These are phyloP conservation scores for Ecdyonurus torrentis DNA, from an alignment of 2,888 invertebrate genomes.

Conservation along the genomic window DNA sequence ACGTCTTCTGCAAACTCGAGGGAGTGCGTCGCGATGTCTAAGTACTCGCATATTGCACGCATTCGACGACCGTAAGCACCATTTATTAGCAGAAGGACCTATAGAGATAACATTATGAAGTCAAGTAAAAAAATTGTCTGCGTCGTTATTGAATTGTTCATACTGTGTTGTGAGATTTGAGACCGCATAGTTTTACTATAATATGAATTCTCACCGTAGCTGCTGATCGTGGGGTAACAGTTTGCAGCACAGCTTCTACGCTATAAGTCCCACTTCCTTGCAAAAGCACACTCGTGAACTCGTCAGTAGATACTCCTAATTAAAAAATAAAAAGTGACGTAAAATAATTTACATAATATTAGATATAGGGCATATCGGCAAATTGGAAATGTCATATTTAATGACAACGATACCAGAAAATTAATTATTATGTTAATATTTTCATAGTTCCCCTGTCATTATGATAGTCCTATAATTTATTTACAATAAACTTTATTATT, in stretches of 20 bases:
- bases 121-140: not conserved
- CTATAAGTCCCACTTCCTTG: constrained; percentile 32
- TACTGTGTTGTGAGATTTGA: too few species aligned
- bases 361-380: not conserved
- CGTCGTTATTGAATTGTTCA: too few species aligned
- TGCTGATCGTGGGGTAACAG: constrained; percentile 21
- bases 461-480: too few species aligned
- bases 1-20: constrained; percentile 24
- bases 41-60: constrained; percentile 23
- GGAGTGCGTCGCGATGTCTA: constrained; percentile 20
- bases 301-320: constrained; percentile 20
- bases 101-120: not conserved
- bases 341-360: not conserved
- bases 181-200: too few species aligned
- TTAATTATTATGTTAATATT: too few species aligned
- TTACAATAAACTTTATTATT: too few species aligned
- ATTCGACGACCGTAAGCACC: constrained; percentile 30
- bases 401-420: too few species aligned
- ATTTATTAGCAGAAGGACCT: constrained; percentile 27
- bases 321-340: too few species aligned
- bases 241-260: constrained; percentile 28
- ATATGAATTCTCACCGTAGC: constrained; percentile 21
- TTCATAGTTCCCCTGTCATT: too few species aligned
- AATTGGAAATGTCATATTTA: too few species aligned
- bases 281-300: constrained; percentile 25